Conservation (phyloP, 2,797 vertebrate species). For the Kryptolebias ocellatus region DNA sequence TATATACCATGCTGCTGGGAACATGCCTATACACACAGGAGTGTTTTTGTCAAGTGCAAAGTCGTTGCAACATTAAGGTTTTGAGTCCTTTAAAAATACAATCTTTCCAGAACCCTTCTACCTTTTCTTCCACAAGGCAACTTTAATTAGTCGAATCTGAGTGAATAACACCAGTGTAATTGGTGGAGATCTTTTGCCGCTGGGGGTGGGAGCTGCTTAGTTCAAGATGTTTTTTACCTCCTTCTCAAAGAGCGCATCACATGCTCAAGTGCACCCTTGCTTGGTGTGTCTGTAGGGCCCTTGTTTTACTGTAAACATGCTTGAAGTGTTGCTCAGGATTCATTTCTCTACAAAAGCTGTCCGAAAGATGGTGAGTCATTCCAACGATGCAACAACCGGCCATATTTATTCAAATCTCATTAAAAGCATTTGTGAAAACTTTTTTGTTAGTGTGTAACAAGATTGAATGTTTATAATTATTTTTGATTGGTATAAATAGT, state of each 20-base stretch:
- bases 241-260: constrained; percentile 45
- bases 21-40: constrained; percentile 48
- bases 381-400: constrained; percentile 30
- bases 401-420: constrained; percentile 36
- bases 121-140: constrained; percentile 43
- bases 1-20: constrained; percentile 38
- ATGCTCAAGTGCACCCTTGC: constrained; percentile 46
- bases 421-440: constrained; percentile 29
- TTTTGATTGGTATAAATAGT: constrained; percentile 85
- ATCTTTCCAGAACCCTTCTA: neutral
- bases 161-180: constrained; percentile 53
- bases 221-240: constrained; percentile 56
- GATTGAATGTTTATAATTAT: constrained; percentile 84
- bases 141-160: constrained; percentile 70
- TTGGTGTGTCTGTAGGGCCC: constrained; percentile 29
- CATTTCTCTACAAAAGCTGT: constrained; percentile 31
- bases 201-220: constrained; percentile 20
- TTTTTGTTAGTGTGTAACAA: constrained; percentile 33
- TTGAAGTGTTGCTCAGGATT: constrained; percentile 49
- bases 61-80: constrained; percentile 56
- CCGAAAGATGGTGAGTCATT: constrained; percentile 26
- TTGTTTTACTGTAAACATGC: constrained; percentile 62
- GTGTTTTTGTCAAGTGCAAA: constrained; percentile 64
- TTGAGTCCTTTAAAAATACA: constrained; percentile 57
- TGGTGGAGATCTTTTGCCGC: constrained; percentile 44